Conservation (phyloP, 2,113 vertebrate species). For the Rhinichthys klamathensis region DNA sequence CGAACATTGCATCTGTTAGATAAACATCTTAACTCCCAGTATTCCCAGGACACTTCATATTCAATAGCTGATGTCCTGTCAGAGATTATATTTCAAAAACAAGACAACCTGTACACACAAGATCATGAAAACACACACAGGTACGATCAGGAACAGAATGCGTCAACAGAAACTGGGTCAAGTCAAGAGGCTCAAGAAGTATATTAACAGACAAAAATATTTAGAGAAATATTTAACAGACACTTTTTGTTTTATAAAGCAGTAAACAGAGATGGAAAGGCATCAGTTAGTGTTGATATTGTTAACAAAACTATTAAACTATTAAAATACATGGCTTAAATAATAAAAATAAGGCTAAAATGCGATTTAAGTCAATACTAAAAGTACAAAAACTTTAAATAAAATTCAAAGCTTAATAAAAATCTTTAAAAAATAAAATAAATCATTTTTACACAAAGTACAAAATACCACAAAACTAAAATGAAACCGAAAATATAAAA, state of each 20-base stretch:
- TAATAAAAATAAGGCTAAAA: not conserved
- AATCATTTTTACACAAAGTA: no score
- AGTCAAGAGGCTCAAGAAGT: not conserved
- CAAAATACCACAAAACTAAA: no score
- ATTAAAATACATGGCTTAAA: not conserved
- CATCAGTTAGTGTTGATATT: not conserved
- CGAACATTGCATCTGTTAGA: not conserved
- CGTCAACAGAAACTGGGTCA: not conserved
- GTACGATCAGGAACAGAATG: not conserved
- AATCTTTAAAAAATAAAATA: no score
- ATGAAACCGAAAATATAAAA: not conserved
- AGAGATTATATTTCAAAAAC: constrained; percentile 15
- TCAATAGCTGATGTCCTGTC: not conserved
- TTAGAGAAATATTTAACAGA: not conserved
- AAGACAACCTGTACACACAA: not conserved
- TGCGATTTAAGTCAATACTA: not conserved
- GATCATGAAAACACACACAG: not conserved
- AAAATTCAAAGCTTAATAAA: no score
- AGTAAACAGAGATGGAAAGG: not conserved
- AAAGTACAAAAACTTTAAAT: no score
- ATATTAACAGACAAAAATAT: no score
- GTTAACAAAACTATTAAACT: no score
- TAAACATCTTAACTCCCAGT: not conserved
- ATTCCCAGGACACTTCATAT: not conserved
- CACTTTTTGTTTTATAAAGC: not conserved